Percentiles rank a stretch among this genome's conserved stretches.
phyloP scores from a whole-genome alignment of 2,888 invertebrate species.

The Xestia rhomboidea region DNA sequence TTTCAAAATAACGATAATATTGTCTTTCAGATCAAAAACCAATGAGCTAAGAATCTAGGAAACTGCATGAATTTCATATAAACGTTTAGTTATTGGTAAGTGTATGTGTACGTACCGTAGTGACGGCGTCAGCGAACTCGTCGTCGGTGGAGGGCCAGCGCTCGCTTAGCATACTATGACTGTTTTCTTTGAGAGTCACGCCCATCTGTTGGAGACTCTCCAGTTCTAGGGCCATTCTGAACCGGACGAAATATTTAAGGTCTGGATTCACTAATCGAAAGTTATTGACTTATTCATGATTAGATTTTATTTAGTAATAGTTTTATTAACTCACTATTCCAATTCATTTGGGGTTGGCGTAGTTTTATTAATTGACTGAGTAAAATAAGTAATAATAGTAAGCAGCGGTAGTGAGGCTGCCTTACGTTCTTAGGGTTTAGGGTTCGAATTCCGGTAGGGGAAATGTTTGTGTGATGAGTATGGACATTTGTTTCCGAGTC shows the following conservation, averaged over 20 bases:
- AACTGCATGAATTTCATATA: not conserved
- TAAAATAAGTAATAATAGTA: too few species aligned
- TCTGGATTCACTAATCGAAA: not conserved
- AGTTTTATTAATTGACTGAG: not conserved
- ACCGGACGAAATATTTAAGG: not conserved
- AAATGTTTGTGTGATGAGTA: too few species aligned
- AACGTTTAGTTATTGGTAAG: not conserved
- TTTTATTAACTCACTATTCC: not conserved
- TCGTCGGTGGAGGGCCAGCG: conserved; percentile 88
- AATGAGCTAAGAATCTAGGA: not conserved
- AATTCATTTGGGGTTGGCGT: too few species aligned
- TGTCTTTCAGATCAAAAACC: not conserved
- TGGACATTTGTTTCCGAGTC: too few species aligned
- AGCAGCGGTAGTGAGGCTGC: too few species aligned
- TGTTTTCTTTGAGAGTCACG: conserved; percentile 74
- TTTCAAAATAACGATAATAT: too few species aligned
- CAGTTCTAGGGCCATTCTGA: conserved; percentile 79
- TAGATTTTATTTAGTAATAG: not conserved
- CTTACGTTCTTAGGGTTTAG: too few species aligned
- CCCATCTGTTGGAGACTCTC: conserved; percentile 81
- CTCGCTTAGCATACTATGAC: conserved; percentile 65
- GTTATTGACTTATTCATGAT: not conserved
- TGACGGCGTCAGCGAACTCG: conserved; percentile 90
- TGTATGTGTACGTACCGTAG: conserved; percentile 81
- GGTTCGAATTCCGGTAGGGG: too few species aligned